These are phyloP conservation scores for Altica lythri DNA, from an alignment of 2,888 invertebrate species.

Conservation along the genomic window DNA sequence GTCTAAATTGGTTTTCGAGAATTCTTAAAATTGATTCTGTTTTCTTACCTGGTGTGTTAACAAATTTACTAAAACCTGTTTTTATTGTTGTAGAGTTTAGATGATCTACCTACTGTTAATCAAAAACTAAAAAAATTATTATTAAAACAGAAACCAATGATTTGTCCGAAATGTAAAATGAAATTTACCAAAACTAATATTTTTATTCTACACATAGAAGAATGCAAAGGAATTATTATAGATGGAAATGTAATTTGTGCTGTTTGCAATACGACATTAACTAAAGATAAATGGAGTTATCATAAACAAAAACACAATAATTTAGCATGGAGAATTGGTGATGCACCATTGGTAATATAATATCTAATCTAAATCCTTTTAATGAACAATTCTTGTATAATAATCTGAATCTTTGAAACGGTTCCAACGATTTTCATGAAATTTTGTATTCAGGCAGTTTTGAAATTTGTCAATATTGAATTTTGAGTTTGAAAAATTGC, in stretches of 20 bases:
- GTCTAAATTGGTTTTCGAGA: too few relatives aligned
- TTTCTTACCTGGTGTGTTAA: too few relatives aligned
- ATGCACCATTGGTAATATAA: constrained; percentile 61
- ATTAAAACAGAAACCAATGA: constrained; percentile 26
- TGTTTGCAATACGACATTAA: constrained; percentile 57
- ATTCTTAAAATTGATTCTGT: too few relatives aligned
- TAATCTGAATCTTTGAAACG: constrained; percentile 8
- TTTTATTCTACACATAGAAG: constrained; percentile 35
- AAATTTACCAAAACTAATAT: constrained; percentile 3
- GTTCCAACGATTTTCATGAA: neutral
- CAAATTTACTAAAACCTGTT: neutral
- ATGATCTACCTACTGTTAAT: constrained; percentile 25
- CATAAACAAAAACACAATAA: constrained; percentile 65
- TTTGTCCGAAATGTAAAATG: constrained; percentile 29
- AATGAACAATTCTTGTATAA: constrained; percentile 14
- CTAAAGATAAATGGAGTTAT: constrained; percentile 55
- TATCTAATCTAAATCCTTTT: too few relatives aligned
- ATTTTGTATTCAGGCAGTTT: neutral
- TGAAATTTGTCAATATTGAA: neutral
- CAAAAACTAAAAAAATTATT: constrained; percentile 26
- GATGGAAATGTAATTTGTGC: constrained; percentile 54
- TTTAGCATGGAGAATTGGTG: constrained; percentile 63
- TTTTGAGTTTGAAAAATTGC: neutral
- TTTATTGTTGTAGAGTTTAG: constrained; percentile 27
- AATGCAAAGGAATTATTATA: constrained; percentile 35